These are phyloP conservation scores for Trichopria drosophilae DNA, from an alignment of 2,888 invertebrate genomes.

Conservation along the genomic window DNA sequence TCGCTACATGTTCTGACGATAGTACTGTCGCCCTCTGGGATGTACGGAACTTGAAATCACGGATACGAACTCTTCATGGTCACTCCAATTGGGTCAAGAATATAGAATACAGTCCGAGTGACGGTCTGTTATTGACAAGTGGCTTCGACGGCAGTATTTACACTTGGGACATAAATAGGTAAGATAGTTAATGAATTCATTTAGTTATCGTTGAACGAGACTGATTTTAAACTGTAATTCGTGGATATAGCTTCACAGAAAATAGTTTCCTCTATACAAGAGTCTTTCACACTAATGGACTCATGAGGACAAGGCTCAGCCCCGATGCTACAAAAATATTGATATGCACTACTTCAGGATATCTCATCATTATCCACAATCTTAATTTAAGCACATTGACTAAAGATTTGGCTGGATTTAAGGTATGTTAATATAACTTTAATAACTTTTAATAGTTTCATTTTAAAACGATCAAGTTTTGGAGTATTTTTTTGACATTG, in stretches of 20 bases:
- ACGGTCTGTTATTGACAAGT: constrained; percentile 84
- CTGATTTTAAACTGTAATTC: background rate
- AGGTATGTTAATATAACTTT: constrained; percentile 63
- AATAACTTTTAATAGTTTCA: background rate
- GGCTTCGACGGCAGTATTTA: constrained; percentile 92
- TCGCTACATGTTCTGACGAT: constrained; percentile 94
- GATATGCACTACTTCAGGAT: constrained; percentile 87
- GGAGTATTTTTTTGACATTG: too few relatives aligned
- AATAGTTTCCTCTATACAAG: constrained; percentile 76
- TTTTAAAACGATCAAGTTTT: too few relatives aligned
- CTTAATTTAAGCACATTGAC: constrained; percentile 78
- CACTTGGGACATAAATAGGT: constrained; percentile 91
- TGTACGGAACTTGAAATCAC: constrained; percentile 78
- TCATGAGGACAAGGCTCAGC: constrained; percentile 85
- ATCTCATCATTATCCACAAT: constrained; percentile 86
- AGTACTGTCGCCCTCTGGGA: constrained; percentile 93
- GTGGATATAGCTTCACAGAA: constrained; percentile 65
- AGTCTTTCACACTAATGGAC: constrained; percentile 81
- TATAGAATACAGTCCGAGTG: constrained; percentile 86
- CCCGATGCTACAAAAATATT: constrained; percentile 87
- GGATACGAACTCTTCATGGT: constrained; percentile 77
- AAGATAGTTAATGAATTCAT: constrained; percentile 37
- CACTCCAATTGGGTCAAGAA: constrained; percentile 96
- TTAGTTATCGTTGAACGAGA: too few relatives aligned
- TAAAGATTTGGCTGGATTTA: constrained; percentile 81